phyloP scores from a whole-genome alignment of 2,113 vertebrate species.

The Serilophus lunatus region DNA sequence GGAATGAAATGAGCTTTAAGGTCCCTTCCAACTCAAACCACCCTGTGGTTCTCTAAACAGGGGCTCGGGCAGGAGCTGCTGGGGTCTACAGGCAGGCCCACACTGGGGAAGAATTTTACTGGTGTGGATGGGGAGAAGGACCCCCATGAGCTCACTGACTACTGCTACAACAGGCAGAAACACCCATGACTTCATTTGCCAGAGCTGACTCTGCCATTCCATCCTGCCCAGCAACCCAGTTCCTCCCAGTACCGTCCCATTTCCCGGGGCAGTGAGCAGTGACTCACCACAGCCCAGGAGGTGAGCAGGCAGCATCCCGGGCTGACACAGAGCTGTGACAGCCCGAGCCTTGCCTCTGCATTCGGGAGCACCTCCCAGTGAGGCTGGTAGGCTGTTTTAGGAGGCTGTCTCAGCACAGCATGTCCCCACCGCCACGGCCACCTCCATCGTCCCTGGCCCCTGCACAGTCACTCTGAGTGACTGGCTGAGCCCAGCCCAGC shows the following conservation, averaged over 20 bases:
- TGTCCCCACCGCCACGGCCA: not conserved
- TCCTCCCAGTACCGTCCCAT: fast-evolving
- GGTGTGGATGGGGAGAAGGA: not conserved
- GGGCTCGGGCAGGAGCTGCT: not conserved
- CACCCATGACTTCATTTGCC: fast-evolving
- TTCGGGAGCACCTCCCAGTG: fast-evolving
- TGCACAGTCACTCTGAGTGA: not conserved
- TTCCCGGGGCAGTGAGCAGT: fast-evolving
- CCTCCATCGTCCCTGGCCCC: not conserved
- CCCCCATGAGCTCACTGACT: not conserved
- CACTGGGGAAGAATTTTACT: fast-evolving
- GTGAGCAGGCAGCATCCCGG: not conserved
- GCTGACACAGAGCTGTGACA: not conserved
- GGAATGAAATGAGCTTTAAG: not conserved
- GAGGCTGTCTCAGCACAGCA: not conserved
- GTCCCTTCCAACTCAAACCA: not conserved
- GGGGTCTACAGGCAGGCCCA: too few species aligned
- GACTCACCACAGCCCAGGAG: not conserved
- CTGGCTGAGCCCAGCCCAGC: not conserved
- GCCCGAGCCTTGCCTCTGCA: not conserved
- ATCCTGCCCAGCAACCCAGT: not conserved
- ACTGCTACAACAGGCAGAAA: not conserved
- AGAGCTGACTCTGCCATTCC: not conserved
- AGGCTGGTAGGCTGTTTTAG: too few species aligned
- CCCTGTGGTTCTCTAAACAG: not conserved